Evolutionary conservation across 1,140 invertebrate species (phyloP).

Genomic region (Oreohelix idahoensis): DNA sequence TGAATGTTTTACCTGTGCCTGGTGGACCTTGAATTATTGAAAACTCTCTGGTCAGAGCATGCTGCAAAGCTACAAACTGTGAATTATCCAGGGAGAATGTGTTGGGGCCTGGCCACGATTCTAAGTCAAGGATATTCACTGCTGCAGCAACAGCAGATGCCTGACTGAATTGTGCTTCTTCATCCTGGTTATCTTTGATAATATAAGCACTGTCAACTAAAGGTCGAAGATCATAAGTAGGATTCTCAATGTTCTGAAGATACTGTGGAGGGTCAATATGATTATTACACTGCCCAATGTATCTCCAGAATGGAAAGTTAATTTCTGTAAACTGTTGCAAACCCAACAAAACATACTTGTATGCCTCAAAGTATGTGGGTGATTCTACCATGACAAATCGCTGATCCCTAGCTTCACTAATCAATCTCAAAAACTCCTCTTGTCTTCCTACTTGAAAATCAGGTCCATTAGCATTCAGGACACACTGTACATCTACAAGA

Average conservation of each 20-base stretch:
- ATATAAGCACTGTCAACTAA: conserved; percentile 49
- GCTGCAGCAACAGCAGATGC: conserved; percentile 34
- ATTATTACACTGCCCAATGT: conserved; percentile 60
- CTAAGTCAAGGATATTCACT: conserved; percentile 37
- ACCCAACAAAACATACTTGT: conserved; percentile 72
- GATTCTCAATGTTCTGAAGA: conserved; percentile 36
- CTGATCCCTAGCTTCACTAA: conserved; percentile 9
- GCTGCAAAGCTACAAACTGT: conserved; percentile 73
- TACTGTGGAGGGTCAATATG: conserved; percentile 54
- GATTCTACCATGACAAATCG: conserved; percentile 72
- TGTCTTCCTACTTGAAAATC: not conserved
- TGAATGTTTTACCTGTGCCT: conserved; percentile 69
- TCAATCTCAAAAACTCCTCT: conserved; percentile 26
- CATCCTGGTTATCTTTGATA: conserved; percentile 40
- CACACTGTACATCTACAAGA: conserved; percentile 70
- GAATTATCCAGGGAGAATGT: conserved; percentile 70
- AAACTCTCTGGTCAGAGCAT: conserved; percentile 73
- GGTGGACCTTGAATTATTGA: conserved; percentile 81
- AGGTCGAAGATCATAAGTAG: conserved; percentile 52
- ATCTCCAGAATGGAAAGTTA: conserved; percentile 70
- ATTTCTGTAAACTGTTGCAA: conserved; percentile 67
- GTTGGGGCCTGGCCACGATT: conserved; percentile 60
- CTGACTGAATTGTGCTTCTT: conserved; percentile 7
- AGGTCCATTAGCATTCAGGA: conserved; percentile 6
- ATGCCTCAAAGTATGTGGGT: conserved; percentile 74